Base-by-base conservation (phyloP, 2,113 vertebrate genomes). In the Coregonus clupeaformis region DNA sequence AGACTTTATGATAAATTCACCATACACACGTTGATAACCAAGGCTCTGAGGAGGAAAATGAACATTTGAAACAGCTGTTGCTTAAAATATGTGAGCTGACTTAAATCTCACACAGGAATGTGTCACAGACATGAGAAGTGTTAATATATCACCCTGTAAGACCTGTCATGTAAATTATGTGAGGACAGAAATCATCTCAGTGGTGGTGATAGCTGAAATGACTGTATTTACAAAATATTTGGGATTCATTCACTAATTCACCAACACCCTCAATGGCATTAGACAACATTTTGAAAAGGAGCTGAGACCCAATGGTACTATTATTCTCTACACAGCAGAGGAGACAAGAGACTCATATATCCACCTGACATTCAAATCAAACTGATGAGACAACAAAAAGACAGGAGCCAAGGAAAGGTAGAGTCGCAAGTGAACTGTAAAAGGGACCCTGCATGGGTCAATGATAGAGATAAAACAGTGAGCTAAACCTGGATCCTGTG, bases 61-160 rank as follows among this genome's bases (percentile, higher is more conserved):
- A 57, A 76, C 68, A 77, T 80, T 80, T 81, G 36, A 60, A 84
- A 79, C 82, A 84, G 80, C 79, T 89, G 84, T 81, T 74, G 72
- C 47, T 60, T 42, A 76, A 83, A 81, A 77, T 76, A 81, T 74
- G 6, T 0, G 66, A 69, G 32, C 71, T 29, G 59, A 68, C 77
- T 47, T 11, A 59, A 71, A 70, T 81, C 75, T 73, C 36, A 73
- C 57, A 62, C 49, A 78, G 60, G 47, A 30, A 66, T 59, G 22
- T 71, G 29, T 71, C 29, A 67, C 71, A 62, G 45, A 14, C 59
- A 63, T 27, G 27, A 36, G 62, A 6, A 22, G 42, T 73, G 13
- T 70, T 70, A 67, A 42, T 76, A 30, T 36, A 76, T 80, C 42
- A 30, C 67, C 73, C 6, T 32, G 29, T 1, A 67, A 70, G 71